Evolutionary conservation across 2,888 invertebrate species (phyloP), one percentile per base, ranked within the genome.

Genomic region (Pterostichus madidus): DNA sequence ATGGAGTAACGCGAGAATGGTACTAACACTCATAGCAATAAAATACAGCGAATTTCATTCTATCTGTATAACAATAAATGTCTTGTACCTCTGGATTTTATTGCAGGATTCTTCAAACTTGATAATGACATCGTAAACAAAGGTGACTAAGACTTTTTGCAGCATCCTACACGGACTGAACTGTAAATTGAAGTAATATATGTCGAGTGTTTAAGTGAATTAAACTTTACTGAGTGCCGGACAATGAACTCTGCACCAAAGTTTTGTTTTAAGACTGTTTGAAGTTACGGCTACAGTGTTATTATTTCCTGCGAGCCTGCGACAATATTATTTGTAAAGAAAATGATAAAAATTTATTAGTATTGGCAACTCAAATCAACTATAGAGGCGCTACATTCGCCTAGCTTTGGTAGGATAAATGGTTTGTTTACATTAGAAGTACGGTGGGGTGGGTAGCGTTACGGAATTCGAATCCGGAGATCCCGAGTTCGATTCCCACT

Each of bases 91-190:
- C 11, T 31, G 56, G 77, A 77, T 77, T 77, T 77, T 77, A 77
- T 56, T 39, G 77, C 77, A 39, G 77, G 35, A 77, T 77, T 77
- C 77, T 77, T 77, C 53, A 77, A 77, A 77, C 35, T 77, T 77
- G 56, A 77, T 77, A 77, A 77, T 77, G 56, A 39, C 77, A 77
- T 77, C 77, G 77, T 77, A 77, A 77, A 77, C 77, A 77, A 56
- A 56, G 77, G 56, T 77, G 77, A 32, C 53, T 53, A 32, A 56
- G 39, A 39, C 53, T 56, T 35, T 52, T 39, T 56, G 52, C 56
- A 15, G 35, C 53, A 24, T 52, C 76, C 52, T 31, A 59, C 49
- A 44, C 10, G 44, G n/a, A 64, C 64, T 11, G n/a, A 31, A 59
- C 59, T 35, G 35, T 64, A 64, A 64, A 64, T 13, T 64, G 31